Conservation (phyloP, 2,113 vertebrate genomes). For the Aleadryas rufinucha region DNA sequence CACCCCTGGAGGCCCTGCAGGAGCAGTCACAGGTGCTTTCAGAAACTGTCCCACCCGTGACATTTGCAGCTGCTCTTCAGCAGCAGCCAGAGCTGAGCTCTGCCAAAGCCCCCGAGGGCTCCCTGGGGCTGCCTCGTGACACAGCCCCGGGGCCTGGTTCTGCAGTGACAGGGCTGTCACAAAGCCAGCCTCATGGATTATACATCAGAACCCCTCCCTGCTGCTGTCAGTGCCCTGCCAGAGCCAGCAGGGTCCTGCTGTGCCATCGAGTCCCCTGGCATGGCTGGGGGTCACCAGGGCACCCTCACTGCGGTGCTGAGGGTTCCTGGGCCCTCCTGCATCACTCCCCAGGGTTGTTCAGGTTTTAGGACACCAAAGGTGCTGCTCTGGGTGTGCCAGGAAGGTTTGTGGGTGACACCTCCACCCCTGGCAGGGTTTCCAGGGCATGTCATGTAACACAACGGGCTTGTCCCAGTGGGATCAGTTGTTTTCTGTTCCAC, state of each 20-base stretch:
- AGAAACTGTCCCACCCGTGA: not conserved
- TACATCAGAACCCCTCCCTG: not conserved
- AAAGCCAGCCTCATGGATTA: not conserved
- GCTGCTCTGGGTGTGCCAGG: not conserved
- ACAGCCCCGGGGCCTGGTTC: not conserved
- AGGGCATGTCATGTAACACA: not conserved
- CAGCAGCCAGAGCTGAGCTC: not conserved
- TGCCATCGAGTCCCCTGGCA: not conserved
- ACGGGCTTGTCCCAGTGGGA: not conserved
- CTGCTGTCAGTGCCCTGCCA: not conserved
- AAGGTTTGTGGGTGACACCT: not conserved
- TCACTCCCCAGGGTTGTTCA: fast-evolving
- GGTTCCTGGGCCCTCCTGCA: not conserved
- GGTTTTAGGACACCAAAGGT: not conserved
- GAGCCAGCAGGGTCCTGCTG: not conserved
- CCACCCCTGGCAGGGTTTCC: not conserved
- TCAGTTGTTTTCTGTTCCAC: not conserved
- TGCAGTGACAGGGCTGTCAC: not conserved
- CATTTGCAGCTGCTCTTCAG: not conserved
- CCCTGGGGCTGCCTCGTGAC: not conserved
- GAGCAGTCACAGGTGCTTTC: not conserved
- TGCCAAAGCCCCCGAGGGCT: not conserved
- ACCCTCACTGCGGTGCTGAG: not conserved
- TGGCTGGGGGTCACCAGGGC: not conserved
- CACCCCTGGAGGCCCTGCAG: not conserved